A percentile compares a stretch with the other conserved stretches of the same genome.
These are phyloP conservation scores for Hippocampus zosterae DNA, from an alignment of 2,113 vertebrate species.

Conservation along the genomic window DNA sequence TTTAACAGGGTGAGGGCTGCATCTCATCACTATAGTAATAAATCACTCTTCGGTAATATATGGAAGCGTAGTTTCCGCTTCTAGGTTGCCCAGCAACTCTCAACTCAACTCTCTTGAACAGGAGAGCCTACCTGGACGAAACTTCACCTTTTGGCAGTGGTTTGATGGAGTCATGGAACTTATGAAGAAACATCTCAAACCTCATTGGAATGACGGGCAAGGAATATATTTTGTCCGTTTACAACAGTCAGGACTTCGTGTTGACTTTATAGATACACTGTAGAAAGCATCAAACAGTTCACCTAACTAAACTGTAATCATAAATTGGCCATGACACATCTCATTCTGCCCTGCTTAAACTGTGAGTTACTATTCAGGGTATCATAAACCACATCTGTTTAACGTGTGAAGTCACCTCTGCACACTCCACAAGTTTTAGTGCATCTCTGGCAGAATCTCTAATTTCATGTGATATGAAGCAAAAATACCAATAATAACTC, in stretches of 20 bases:
- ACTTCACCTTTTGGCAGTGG: constrained; percentile 99
- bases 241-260: not conserved
- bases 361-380: no score
- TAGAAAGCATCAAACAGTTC: not conserved
- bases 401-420: no score
- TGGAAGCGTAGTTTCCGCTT: not conserved
- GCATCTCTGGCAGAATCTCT: no score
- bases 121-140: constrained; percentile 90
- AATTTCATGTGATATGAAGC: no score
- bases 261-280: not conserved
- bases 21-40: not conserved
- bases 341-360: no score
- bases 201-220: constrained; percentile 97
- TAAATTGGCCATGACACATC: no score
- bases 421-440: no score
- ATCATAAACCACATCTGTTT: no score
- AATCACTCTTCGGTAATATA: no score
- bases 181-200: constrained; percentile 91
- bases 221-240: not conserved
- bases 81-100: not conserved
- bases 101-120: constrained; percentile 37
- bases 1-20: constrained; percentile 78
- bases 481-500: no score
- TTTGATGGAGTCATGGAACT: constrained; percentile 97
- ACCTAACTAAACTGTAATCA: no score